Base-by-base conservation (phyloP, 2,113 vertebrate genomes). In the Notechis scutatus region DNA sequence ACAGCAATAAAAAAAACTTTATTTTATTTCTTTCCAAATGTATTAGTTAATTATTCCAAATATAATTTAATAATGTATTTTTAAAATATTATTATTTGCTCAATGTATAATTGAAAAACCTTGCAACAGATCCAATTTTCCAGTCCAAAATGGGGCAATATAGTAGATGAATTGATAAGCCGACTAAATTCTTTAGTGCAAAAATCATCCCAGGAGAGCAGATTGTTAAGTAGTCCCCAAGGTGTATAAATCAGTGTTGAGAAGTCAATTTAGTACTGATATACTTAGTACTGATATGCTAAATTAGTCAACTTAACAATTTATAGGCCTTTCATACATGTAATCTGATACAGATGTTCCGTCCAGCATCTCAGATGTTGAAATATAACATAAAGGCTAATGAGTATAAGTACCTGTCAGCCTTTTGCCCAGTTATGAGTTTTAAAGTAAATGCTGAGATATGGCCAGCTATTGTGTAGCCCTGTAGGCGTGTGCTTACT, bases 231-330 rank as follows among this genome's bases (percentile, higher is more conserved):
- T 94, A 64, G 61, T 94, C 89, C 94, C 93, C 93, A 95, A 96
- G 69, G 90, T 94, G 23, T 74, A 95, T 96, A 96, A 95, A 95
- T 97, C 93, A 96, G 26, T 91, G 88, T 87, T 92, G 94, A 94
- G 95, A 94, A 92, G 8, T 59, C 95, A 95, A 45, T 96, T 96
- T 61, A 47, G 47, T 47, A 47, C 7, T 47, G 47, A 47, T 8
- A 47, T 47, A 47, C 47, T 47, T 93, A 85, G 42, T 94, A 94
- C 92, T 95, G 56, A 94, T 96, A 97, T 96, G 97, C 94, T 96
- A 93, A 97, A 81, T 64, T 64, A 90, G 64, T 94, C 59, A 94
- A 64, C 95, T 95, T 94, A 94, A 92, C 61, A 93, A 90, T 95
- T 95, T 95, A 89, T 93, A 93, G 11, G 39, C 23, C 95, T 96